Percentiles rank a stretch among this genome's conserved stretches.
Evolutionary conservation across 1,140 invertebrate genomes (phyloP).

Genomic region (Drosophila prosaltans): DNA sequence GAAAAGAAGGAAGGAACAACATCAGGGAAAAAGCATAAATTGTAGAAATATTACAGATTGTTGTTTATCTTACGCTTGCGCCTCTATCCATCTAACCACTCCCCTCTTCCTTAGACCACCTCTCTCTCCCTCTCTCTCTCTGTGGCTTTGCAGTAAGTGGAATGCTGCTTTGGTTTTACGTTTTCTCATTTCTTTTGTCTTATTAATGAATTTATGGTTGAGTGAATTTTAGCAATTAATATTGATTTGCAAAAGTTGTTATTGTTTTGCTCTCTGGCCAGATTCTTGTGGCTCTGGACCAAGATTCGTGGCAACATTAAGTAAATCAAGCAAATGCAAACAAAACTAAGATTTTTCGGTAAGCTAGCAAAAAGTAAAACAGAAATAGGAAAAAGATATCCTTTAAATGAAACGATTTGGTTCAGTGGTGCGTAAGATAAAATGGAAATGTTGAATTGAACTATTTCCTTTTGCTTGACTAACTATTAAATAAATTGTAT

Average conservation of each 20-base stretch:
- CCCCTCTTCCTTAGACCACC: background rate
- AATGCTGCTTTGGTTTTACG: slow-evolving; percentile 3
- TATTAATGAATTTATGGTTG: slow-evolving; percentile 52
- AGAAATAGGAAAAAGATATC: background rate
- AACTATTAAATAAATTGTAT: background rate
- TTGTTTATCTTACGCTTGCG: slow-evolving; percentile 40
- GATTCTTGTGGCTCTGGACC: slow-evolving; percentile 11
- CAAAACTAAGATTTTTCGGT: slow-evolving; percentile 16
- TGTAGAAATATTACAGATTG: slow-evolving; percentile 68
- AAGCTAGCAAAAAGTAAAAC: background rate
- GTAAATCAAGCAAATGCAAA: slow-evolving; percentile 26
- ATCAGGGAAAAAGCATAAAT: slow-evolving; percentile 53
- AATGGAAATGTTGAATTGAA: background rate
- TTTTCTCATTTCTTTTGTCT: slow-evolving; percentile 13
- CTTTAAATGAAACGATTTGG: background rate
- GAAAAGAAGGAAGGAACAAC: slow-evolving; percentile 13
- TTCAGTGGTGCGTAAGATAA: background rate
- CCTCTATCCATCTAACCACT: background rate
- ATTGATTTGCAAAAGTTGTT: slow-evolving; percentile 58
- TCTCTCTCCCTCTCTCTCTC: background rate
- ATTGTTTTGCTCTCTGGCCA: slow-evolving; percentile 22
- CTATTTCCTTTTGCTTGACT: background rate
- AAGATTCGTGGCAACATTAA: slow-evolving; percentile 17
- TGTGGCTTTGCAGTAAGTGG: background rate
- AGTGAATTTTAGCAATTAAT: slow-evolving; percentile 59